Evolutionary conservation across 2,888 invertebrate genomes (phyloP), one percentile per base, ranked within the genome.

Genomic region (Archips crataeganus): DNA sequence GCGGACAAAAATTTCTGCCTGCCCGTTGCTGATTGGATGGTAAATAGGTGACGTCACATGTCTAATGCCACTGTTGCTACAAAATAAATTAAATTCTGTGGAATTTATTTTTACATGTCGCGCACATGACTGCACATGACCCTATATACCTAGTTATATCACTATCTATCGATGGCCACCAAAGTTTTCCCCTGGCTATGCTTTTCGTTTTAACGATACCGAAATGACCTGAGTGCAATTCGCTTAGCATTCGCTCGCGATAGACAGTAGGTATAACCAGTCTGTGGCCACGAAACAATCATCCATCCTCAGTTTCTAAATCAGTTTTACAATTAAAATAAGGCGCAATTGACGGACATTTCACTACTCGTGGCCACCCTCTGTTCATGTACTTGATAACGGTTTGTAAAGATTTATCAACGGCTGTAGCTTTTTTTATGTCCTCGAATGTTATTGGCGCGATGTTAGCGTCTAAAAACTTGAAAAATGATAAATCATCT

Each of bases 81-180:
- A 78, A 69, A 78, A 77, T 2, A 36, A 23, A 34, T 77, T 79
- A 9, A 79, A 47, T 0, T 74, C 75, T 1, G 79, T 71, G 0
- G 74, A 45, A 70, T 62, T 49, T 78, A 78, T 79, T 32, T 63
- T 2, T 1, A 42, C 61, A 8, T 8, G 4, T 3, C 8, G 15
- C 3, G 0, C n/a, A 36, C 61, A 62, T 1, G 62, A n/a, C 15
- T 2, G 2, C 23, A n/a, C 62, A 62, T 5, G 62, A 36, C 6
- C 61, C 61, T 36, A 36, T 61, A 9, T 9, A 39, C n/a, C 42
- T 13, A 6, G 76, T 77, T 47, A 77, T 79, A 39, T 77, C 78
- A 6, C 49, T 6, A 47, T 77, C 76, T 10, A 77, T 76, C 0
- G 65, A 61, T 1, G 75, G 76, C 78, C 77, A 77, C 78, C 78